A percentile compares a stretch with the other conserved stretches of the same genome.
phyloP scores from a whole-genome alignment of 2,113 vertebrate genomes.

The Cervus canadensis region DNA sequence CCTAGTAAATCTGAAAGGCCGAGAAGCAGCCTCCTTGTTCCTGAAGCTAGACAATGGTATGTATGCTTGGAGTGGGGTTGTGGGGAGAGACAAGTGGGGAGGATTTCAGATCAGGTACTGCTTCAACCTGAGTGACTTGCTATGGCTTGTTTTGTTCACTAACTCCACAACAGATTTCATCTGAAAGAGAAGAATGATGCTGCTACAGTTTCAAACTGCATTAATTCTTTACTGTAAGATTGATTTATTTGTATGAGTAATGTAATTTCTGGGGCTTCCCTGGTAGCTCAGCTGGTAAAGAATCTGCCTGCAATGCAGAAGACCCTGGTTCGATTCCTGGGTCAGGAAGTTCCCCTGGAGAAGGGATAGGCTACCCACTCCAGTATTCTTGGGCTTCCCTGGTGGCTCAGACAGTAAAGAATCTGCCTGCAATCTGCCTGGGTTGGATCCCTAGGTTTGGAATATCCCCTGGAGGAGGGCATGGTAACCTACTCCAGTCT shows the following conservation, averaged over 20 bases:
- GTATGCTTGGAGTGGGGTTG: not conserved
- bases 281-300: not conserved
- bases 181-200: not conserved
- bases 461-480: not conserved
- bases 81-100: not conserved
- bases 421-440: not conserved
- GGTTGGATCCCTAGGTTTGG: not conserved
- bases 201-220: not conserved
- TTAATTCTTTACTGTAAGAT: not conserved
- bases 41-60: not conserved
- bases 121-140: not conserved
- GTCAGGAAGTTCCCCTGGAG: not conserved
- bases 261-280: not conserved
- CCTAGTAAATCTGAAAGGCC: not conserved
- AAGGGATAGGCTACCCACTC: not conserved
- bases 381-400: not conserved
- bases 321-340: not conserved
- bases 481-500: not conserved
- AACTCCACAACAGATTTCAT: not conserved
- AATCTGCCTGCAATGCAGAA: not conserved
- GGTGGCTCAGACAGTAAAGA: not conserved
- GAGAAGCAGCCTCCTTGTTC: not conserved
- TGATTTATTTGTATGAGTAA: not conserved
- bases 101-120: not conserved
- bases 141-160: not conserved